phyloP scores from a whole-genome alignment of 2,888 invertebrate species.

The Autographa pulchrina region DNA sequence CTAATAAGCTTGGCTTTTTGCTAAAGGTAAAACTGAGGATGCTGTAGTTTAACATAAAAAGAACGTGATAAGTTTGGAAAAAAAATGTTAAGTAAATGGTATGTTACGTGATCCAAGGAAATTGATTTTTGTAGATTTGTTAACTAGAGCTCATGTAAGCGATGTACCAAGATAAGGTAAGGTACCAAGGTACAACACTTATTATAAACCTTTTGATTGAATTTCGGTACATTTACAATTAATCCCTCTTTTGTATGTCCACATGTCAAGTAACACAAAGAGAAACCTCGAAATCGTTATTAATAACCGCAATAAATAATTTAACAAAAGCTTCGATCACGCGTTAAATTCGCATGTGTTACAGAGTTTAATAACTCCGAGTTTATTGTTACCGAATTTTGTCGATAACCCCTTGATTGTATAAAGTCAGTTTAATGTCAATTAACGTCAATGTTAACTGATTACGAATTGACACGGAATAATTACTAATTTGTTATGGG shows the following conservation, averaged over 20 bases:
- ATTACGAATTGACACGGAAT: not conserved
- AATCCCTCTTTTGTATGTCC: too few species aligned
- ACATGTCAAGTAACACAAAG: too few species aligned
- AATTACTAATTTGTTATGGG: not conserved
- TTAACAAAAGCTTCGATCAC: not conserved
- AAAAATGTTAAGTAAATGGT: not conserved
- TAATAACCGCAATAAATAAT: not conserved
- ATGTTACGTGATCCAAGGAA: too few species aligned
- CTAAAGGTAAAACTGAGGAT: not conserved
- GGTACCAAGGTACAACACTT: too few species aligned
- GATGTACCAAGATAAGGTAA: too few species aligned
- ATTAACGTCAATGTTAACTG: conserved; percentile 1
- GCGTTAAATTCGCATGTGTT: not conserved
- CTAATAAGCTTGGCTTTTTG: not conserved
- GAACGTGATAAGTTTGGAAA: not conserved
- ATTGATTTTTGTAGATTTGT: too few species aligned
- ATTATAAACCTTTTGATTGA: too few species aligned
- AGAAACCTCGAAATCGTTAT: not conserved
- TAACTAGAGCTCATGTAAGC: too few species aligned
- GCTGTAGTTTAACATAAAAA: too few species aligned
- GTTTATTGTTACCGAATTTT: not conserved
- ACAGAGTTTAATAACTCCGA: too few species aligned
- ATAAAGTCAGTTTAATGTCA: not conserved
- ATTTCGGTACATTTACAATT: too few species aligned
- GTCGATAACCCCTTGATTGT: not conserved